A percentile compares a stretch with the other conserved stretches of the same genome.
These are phyloP conservation scores for Cygnus olor DNA, from an alignment of 2,797 vertebrate genomes.

Conservation along the genomic window DNA sequence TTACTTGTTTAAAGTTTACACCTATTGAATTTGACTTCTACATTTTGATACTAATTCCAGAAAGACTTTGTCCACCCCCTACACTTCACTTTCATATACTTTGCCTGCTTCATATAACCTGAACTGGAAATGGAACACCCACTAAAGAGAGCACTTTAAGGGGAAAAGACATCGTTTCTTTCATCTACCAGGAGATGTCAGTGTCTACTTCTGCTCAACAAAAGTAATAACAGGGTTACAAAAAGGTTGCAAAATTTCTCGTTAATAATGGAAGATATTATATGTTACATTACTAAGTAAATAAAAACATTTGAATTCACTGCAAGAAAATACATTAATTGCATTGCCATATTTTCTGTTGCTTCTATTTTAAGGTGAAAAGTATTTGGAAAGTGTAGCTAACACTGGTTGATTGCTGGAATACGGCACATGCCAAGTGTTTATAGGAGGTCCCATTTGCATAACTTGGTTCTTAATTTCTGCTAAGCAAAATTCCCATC, in stretches of 20 bases:
- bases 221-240: slow-evolving; percentile 44
- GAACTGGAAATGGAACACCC: background rate
- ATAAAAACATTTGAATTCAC: background rate
- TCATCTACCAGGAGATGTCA: slow-evolving; percentile 71
- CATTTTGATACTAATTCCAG: background rate
- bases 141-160: background rate
- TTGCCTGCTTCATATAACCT: background rate
- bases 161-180: background rate
- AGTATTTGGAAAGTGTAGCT: slow-evolving; percentile 58
- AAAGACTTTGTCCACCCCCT: background rate
- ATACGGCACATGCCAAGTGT: background rate
- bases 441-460: background rate
- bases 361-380: slow-evolving; percentile 52
- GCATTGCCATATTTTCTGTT: slow-evolving; percentile 23
- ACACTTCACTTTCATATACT: background rate
- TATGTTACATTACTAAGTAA: slow-evolving; percentile 34
- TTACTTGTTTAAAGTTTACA: background rate
- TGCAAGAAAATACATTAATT: slow-evolving; percentile 58
- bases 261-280: slow-evolving; percentile 30
- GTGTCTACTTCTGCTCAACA: slow-evolving; percentile 54
- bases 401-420: background rate
- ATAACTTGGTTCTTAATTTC: background rate
- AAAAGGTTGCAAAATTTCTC: slow-evolving; percentile 33
- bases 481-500: slow-evolving; percentile 16
- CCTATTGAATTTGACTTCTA: background rate